Conservation (phyloP, 2,113 vertebrate genomes). For the human (Homo sapiens) region GRCh38 chr4:180656001-180656500, state of each 20-base stretch:
- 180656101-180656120: too few relatives aligned
- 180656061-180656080: neutral
- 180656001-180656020: neutral
- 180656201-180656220: neutral
- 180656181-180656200: neutral
- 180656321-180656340: conserved; percentile 30
- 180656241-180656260: neutral
- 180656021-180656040: rapidly evolving
- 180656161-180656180: neutral
- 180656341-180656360: neutral
- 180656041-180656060: neutral
- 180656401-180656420: neutral
- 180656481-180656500: neutral
- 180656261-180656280: neutral
- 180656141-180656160: neutral
- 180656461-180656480: conserved; percentile 45
- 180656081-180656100: neutral
- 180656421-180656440: conserved; percentile 42
- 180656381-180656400: conserved; percentile 23
- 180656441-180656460: neutral
- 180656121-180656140: neutral
- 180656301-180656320: conserved; percentile 17
- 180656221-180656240: neutral
- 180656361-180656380: conserved; percentile 15
- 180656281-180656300: neutral